These are phyloP conservation scores for Cathartes aura DNA, from an alignment of 2,113 vertebrate species.

Conservation along the genomic window DNA sequence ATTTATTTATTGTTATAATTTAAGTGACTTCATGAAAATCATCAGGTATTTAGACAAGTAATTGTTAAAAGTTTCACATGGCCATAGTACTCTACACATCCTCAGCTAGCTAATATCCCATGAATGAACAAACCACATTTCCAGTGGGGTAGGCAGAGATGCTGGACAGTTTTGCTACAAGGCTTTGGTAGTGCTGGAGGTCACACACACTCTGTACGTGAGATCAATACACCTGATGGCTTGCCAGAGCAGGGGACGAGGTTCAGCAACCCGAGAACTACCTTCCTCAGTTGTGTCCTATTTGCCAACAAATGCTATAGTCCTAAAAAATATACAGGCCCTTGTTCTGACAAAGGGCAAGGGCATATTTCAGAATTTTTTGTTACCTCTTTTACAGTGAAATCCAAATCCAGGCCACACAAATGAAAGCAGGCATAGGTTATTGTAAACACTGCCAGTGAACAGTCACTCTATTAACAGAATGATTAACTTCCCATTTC, in stretches of 20 bases:
- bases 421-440: background rate
- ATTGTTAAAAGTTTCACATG: background rate
- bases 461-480: background rate
- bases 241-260: rapidly evolving
- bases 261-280: background rate
- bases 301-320: background rate
- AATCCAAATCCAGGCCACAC: background rate
- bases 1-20: background rate
- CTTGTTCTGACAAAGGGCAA: background rate
- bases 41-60: background rate
- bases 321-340: background rate
- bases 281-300: background rate
- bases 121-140: background rate
- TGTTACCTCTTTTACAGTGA: background rate
- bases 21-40: background rate
- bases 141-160: background rate
- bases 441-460: background rate
- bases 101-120: background rate
- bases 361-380: background rate
- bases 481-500: background rate
- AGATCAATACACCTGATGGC: rapidly evolving
- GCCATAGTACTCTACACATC: background rate
- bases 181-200: background rate
- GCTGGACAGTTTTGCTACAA: background rate
- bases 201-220: background rate